These are phyloP conservation scores for Isaurus tuberculatus DNA, from an alignment of 92 coral and sea anemone genomes.

Conservation along the genomic window DNA sequence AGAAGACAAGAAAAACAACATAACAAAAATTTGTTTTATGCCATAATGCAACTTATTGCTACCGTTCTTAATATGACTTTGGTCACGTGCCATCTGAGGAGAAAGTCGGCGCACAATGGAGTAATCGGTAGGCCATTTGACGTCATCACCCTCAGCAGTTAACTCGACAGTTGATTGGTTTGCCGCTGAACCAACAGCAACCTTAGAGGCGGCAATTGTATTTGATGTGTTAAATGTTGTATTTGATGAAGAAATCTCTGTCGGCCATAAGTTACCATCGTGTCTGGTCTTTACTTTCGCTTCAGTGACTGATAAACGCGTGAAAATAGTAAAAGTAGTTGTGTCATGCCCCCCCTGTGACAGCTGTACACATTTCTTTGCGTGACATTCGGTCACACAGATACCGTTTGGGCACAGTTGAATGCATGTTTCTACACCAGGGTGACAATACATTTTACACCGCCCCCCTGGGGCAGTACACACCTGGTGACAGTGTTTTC, in stretches of 20 bases:
- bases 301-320: not conserved
- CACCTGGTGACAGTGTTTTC: constrained; percentile 32
- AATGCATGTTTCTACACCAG: constrained; percentile 37
- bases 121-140: constrained; percentile 26
- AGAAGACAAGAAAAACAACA: not conserved
- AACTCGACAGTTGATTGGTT: constrained; percentile 13
- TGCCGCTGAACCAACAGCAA: not conserved
- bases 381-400: constrained; percentile 43
- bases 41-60: not conserved
- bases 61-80: not conserved
- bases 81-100: not conserved
- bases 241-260: not conserved
- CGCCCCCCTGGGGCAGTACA: constrained; percentile 36
- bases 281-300: not conserved
- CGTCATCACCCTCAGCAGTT: not conserved
- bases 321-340: not conserved
- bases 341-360: constrained; percentile 13
- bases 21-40: not conserved
- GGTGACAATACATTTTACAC: constrained; percentile 29
- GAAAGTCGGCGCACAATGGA: constrained; percentile 17
- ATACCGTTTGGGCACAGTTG: constrained; percentile 29
- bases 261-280: not conserved
- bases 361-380: constrained; percentile 30
- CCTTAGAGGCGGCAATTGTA: not conserved
- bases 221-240: not conserved